Evolutionary conservation across 2,113 vertebrate species (phyloP), one percentile per base, ranked within the genome.

Genomic region (Gallinago undulata): DNA sequence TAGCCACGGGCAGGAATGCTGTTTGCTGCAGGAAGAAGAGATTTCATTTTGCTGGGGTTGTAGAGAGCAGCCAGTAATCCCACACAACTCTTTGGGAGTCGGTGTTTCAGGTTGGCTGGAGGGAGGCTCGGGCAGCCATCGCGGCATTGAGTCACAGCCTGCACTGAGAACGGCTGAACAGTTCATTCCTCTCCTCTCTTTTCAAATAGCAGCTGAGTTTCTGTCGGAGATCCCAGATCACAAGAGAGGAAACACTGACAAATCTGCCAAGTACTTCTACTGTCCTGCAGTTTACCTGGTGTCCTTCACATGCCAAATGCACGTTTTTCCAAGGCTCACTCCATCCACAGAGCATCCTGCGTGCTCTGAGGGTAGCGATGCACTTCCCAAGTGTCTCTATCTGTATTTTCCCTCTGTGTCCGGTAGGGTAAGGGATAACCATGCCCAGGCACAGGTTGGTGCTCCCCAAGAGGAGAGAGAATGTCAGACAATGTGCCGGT

Each of bases 391-490:
- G 33, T 2, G 1, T 14, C 62, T 67, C 3, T 23, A 7, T 13
- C 53, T 28, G 1, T 2, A 10, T 9, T 39, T 59, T 39, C 51
- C 41, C 31, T 14, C 2, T 9, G 22, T n/a, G 13, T 4, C 77
- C 21, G n/a, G 27, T 2, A 27, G 25, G 37, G 62, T 37, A 35
- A 73, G 19, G 41, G 62, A 27, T 43, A 50, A 19, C 27, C 3
- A n/a, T 45, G 13, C 57, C n/a, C 1, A 0, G 43, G 23, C n/a
- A 30, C 4, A 16, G 33, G 51, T 19, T 7, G 33, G 51, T 1
- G 2, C 66, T 77, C 41, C 37, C 28, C 33, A 18, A 19, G 21
- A 63, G 57, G 57, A 60, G 28, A 59, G 35, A 3, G 2, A 22
- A 50, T 13, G 6, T 33, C 39, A 48, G 37, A 16, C 37, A 45